Evolutionary conservation across 30 jellyfish, hydroid and myxozoan species (phyloP), one percentile per base, ranked within the genome.

Genomic region (Turritopsis dohrnii): DNA sequence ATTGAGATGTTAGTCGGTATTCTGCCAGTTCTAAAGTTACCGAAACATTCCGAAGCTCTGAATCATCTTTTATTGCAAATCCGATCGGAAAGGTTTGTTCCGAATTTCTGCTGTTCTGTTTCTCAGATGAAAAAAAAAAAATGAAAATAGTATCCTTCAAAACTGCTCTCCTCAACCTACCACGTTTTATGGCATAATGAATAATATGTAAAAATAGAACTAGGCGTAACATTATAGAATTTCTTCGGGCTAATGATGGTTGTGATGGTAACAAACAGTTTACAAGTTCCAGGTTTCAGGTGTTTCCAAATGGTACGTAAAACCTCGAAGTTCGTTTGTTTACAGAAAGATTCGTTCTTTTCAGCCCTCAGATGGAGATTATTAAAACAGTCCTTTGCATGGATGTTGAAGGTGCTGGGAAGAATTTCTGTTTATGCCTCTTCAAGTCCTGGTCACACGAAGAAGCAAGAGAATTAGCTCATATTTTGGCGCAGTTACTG

Each of bases 1-100:
- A 89, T 86, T 28, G 97, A 92, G 31, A 92, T 92, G 97, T 88
- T 88, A 23, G 93, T 92, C 29, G 96, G 96, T 7, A 52, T 92
- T 8, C 81, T 92, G 18, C 97, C 97, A 28, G 84, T 53, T 52
- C 71, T 92, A 20, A 74, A 83, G 25, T 66, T 65, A 27, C 73
- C 52, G 16, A 90, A 84, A 29, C 94, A 89, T 79, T 75, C 94
- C 1, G 97, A 88, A 25, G 85, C 97, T 1, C 52, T 92, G 54
- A 82, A 90, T 22, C 85, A 86, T 23, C 74, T 92, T 79, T 83
- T 92, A 23, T 69, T 92, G 31, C 91, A 80, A 73, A 80, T 92
- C 54, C 86, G 96, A 8, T 89, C 94, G 17, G 96, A 92, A 79
- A 92, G 96, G 97, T 92, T 30, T 25, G 75, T 21, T 18, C n/a